Evolutionary conservation across 2,113 vertebrate genomes (phyloP).

Genomic region (Corvus moneduloides): DNA sequence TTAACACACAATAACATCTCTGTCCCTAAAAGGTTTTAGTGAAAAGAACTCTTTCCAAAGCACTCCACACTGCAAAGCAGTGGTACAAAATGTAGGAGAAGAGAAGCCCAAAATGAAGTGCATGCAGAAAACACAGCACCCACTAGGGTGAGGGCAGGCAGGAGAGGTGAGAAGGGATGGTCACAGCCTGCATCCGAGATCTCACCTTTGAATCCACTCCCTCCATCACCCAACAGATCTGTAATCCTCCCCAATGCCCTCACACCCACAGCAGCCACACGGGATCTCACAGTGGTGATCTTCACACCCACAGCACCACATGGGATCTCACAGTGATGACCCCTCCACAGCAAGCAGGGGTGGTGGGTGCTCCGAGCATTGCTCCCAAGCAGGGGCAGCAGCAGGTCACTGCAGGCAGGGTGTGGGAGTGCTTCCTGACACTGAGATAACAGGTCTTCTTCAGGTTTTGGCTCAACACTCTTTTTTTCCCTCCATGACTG

Average conservation of each 20-base stretch:
- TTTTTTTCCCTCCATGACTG: rapidly evolving
- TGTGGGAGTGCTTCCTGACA: neutral
- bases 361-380: rapidly evolving
- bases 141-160: rapidly evolving
- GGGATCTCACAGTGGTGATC: neutral
- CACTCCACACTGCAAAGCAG: neutral
- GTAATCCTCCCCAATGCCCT: neutral
- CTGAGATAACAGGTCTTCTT: neutral
- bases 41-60: neutral
- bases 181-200: neutral
- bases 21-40: neutral
- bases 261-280: neutral
- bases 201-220: neutral
- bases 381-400: neutral
- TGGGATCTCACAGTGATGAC: neutral
- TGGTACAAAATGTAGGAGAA: rapidly evolving
- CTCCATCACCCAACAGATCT: neutral
- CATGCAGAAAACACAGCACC: rapidly evolving
- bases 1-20: rapidly evolving
- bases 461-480: neutral
- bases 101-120: neutral
- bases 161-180: neutral
- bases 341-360: neutral
- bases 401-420: neutral
- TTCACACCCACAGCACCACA: neutral